Conservation (phyloP, 2,888 invertebrate species). For the Stenichneumon culpator region DNA sequence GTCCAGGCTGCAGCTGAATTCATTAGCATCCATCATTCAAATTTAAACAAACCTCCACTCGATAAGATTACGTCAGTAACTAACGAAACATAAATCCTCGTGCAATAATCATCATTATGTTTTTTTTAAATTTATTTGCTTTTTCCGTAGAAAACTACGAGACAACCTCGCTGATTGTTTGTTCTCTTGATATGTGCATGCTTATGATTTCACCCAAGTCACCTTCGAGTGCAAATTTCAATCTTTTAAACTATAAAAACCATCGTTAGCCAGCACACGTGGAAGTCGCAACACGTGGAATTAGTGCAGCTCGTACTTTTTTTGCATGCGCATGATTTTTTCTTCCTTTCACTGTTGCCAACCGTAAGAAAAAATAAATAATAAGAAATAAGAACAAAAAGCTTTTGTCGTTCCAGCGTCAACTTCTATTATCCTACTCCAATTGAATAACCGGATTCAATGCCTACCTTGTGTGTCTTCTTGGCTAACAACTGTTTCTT, state of each 20-base stretch:
- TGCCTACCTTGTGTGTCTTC: constrained; percentile 64
- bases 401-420: constrained; percentile 15
- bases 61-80: constrained; percentile 1
- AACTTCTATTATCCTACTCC: constrained; percentile 20
- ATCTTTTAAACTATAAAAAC: neutral
- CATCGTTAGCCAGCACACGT: neutral
- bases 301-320: neutral
- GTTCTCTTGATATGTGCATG: constrained; percentile 19
- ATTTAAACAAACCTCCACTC: constrained; percentile 13
- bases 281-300: neutral
- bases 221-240: constrained; percentile 3
- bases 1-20: constrained; percentile 64
- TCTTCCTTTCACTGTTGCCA: neutral
- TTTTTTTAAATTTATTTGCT: too few relatives aligned
- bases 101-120: too few relatives aligned
- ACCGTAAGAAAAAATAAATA: neutral
- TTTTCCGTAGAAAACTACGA: neutral
- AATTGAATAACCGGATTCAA: constrained; percentile 31
- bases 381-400: constrained; percentile 14
- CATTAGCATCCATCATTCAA: constrained; percentile 33
- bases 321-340: neutral
- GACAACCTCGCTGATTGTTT: neutral
- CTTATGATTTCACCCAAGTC: constrained; percentile 15
- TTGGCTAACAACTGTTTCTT: constrained; percentile 47
- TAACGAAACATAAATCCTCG: too few relatives aligned